These are phyloP conservation scores for Gerris lacustris DNA, from an alignment of 2,888 invertebrate genomes.

Conservation along the genomic window DNA sequence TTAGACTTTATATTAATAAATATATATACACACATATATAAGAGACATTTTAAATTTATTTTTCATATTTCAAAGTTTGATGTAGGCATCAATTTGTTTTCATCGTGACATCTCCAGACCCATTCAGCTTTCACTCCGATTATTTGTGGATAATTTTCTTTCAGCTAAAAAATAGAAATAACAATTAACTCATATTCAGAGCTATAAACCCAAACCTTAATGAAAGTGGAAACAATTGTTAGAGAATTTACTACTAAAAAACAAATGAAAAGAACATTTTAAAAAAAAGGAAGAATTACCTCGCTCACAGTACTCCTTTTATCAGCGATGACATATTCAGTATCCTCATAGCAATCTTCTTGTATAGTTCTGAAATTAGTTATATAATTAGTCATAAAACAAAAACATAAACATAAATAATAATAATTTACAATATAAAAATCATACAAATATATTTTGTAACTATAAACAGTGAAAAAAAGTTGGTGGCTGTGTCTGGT, in stretches of 20 bases:
- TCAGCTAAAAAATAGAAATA: constrained; percentile 21
- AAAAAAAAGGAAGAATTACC: background rate
- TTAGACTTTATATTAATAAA: no score
- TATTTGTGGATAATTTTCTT: constrained; percentile 17
- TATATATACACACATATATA: no score
- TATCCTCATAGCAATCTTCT: background rate
- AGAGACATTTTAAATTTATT: no score
- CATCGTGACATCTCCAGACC: constrained; percentile 49
- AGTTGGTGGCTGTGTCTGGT: no score
- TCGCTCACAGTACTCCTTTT: constrained; percentile 13
- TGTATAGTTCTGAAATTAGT: background rate
- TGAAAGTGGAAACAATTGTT: background rate
- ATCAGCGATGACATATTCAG: constrained; percentile 2
- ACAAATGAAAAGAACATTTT: background rate
- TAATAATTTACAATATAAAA: no score
- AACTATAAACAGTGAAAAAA: no score
- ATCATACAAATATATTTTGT: no score
- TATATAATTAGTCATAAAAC: background rate
- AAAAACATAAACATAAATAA: background rate
- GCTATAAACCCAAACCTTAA: background rate
- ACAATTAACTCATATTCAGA: background rate
- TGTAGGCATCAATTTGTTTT: constrained; percentile 23
- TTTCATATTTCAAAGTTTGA: constrained; percentile 7
- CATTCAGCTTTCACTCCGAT: constrained; percentile 43
- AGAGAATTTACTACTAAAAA: background rate